These are phyloP conservation scores for Rhodinocichla rosea DNA, from an alignment of 2,113 vertebrate genomes.

Conservation along the genomic window DNA sequence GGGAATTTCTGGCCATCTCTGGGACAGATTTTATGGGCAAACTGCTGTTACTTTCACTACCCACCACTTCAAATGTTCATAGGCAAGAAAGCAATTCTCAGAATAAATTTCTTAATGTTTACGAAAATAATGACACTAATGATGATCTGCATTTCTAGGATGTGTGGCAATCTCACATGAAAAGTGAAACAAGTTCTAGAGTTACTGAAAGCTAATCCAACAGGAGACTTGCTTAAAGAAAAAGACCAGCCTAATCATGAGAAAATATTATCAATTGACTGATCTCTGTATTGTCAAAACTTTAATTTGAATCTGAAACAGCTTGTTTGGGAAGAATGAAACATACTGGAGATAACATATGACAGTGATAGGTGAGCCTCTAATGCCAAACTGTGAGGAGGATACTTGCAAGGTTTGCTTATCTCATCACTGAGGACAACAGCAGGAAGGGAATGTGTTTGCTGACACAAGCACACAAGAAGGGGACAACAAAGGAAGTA, in stretches of 20 bases:
- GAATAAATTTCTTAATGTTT: neutral
- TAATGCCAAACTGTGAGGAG: neutral
- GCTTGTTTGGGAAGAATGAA: neutral
- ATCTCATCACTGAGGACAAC: neutral
- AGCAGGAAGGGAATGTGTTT: neutral
- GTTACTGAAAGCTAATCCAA: neutral
- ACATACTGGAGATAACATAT: neutral
- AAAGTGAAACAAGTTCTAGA: neutral
- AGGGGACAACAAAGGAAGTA: neutral
- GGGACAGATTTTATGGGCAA: neutral
- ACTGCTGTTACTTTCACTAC: neutral
- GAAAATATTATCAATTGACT: slow-evolving; percentile 12
- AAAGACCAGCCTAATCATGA: neutral
- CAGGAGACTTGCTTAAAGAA: neutral
- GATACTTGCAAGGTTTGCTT: neutral
- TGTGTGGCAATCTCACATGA: neutral
- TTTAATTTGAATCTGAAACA: neutral
- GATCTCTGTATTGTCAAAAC: neutral
- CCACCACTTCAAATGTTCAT: neutral
- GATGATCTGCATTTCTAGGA: neutral
- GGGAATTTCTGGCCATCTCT: neutral
- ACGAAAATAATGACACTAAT: neutral
- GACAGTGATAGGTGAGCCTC: neutral
- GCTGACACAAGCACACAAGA: slow-evolving; percentile 27
- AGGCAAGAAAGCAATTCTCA: neutral